phyloP scores from a whole-genome alignment of 2,797 vertebrate genomes.

The Danio albolineatus region DNA sequence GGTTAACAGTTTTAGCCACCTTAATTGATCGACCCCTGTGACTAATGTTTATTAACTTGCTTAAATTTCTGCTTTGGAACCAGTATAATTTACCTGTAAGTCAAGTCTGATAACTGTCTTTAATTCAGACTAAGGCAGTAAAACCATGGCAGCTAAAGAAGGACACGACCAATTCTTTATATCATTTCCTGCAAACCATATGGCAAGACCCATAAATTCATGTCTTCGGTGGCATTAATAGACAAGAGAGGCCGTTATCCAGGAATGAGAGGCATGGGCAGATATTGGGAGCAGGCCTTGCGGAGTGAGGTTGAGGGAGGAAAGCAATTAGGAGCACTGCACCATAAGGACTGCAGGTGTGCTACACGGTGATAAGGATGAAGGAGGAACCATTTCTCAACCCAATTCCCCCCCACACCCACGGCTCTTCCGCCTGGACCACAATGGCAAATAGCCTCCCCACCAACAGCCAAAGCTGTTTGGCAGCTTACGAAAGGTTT shows the following conservation, averaged over 20 bases:
- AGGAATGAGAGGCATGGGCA: slow-evolving; percentile 82
- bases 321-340: slow-evolving; percentile 84
- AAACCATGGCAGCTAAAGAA: slow-evolving; percentile 14
- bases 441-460: slow-evolving; percentile 80
- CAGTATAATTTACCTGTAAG: neutral
- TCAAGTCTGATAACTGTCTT: neutral
- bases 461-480: slow-evolving; percentile 74
- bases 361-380: slow-evolving; percentile 81
- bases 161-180: neutral
- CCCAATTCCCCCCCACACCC: slow-evolving; percentile 61
- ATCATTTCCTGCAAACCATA: neutral
- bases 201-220: slow-evolving; percentile 68
- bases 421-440: slow-evolving; percentile 32
- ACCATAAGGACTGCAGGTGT: slow-evolving; percentile 84
- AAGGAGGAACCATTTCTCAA: slow-evolving; percentile 84
- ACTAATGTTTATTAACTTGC: slow-evolving; percentile 47
- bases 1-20: slow-evolving; percentile 56
- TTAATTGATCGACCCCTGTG: slow-evolving; percentile 57
- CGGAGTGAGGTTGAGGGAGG: slow-evolving; percentile 45
- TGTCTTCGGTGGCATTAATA: slow-evolving; percentile 69
- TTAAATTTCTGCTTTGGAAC: neutral
- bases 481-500: slow-evolving; percentile 79
- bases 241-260: slow-evolving; percentile 75
- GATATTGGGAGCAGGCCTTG: slow-evolving; percentile 74
- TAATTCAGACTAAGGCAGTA: neutral